Evolutionary conservation across 2,797 vertebrate genomes (phyloP), one percentile per base, ranked within the genome.

Genomic region (Triplophysa bombifrons): DNA sequence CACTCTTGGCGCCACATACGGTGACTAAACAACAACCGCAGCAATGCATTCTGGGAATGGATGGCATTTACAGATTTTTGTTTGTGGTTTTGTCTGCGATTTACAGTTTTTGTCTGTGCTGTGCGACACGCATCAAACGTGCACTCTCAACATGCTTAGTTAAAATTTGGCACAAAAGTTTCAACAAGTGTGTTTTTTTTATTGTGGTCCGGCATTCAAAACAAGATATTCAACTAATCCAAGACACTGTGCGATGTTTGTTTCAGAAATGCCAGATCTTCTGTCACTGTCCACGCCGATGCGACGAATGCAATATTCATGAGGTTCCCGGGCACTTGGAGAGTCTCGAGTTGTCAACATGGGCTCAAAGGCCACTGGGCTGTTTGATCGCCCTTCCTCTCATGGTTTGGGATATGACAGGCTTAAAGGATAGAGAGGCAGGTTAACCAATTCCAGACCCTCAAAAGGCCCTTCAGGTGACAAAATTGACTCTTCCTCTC

Each of bases 331-430:
- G 5, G 66, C 80, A 74, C 84, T 84, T 81, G 30, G 86, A 78
- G 76, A 63, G 60, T 83, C 82, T 74, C n/a, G 53, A 83, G 80
- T 88, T 90, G 88, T 91, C 88, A 90, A 84, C 82, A 77, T 53
- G 44, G 76, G 88, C 75, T 86, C 88, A 91, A 83, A 89, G 85
- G 85, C 86, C 86, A 82, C 60, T 22, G 50, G 30, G 68, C 75
- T 74, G 55, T 63, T 30, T 81, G 25, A 82, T 81, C 75, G 63
- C 22, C 63, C 71, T 48, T 68, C 27, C 9, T 77, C 74, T 46
- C 75, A 67, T 6, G 7, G 51, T 41, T 60, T 44, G 20, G 7
- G 14, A 64, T 80, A 27, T 82, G 87, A 90, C 68, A 80, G 76
- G 56, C 82, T 82, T 72, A 48, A 55, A 53, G 80, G 76, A 78